Base-by-base conservation (phyloP, 2,888 invertebrate species). In the Epinotia bilunana region DNA sequence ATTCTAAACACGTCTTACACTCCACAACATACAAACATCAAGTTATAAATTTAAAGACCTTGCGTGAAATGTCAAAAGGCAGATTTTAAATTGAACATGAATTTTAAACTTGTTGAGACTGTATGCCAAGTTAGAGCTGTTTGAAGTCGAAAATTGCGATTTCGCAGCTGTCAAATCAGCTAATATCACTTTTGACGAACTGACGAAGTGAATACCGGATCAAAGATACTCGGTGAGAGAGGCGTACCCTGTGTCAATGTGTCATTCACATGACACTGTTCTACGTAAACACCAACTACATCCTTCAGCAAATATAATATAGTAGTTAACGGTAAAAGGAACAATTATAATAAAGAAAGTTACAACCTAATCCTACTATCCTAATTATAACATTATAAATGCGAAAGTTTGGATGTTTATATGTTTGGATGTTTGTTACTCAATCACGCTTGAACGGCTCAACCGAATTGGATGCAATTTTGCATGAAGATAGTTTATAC, bases 311-410 rank as follows among this genome's bases (percentile, higher is more conserved):
- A 53, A 53, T 53, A 53, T n/a, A n/a, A n/a, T n/a, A 53, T 49
- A n/a, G 6, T 16, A 53, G 16, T 5, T 16, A 16, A 6, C 53
- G n/a, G 53, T 53, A n/a, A 53, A 1, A 7, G n/a, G 53, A 2
- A 39, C 39, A 33, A 33, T 33, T 7, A 33, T 33, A 33, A 33
- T 58, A 49, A 58, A 60, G 72, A 72, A 65, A 60, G 72, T 16
- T 28, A 62, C 39, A 67, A 55, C 55, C 4, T 28, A 28, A 28
- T 28, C 23, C 2, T 3, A 28, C 23, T 28, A 28, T 28, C 23
- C 23, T 28, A 28, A 1, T 28, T 28, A 28, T 28, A 28, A 28
- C 3, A 28, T 28, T 28, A 28, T 28, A 3, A 28, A 28, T 28
- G 23, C 23, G 23, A 28, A 28, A 28, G 23, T 28, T 28, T 28